phyloP scores from a whole-genome alignment of 1,140 invertebrate genomes.

The Pseudomyrmex gracilis region DNA sequence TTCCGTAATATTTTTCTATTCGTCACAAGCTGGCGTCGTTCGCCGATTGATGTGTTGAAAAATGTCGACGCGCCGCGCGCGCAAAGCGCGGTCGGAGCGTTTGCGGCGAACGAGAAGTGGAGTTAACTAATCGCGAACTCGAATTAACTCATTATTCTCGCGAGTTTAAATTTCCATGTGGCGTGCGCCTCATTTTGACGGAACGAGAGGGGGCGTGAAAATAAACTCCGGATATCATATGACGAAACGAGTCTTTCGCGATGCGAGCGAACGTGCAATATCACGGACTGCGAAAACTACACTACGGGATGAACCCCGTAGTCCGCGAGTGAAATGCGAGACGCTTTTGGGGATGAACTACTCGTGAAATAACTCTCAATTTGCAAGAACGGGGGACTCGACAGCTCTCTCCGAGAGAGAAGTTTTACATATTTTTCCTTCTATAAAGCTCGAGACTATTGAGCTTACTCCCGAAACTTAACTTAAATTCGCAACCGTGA shows the following conservation, averaged over 20 bases:
- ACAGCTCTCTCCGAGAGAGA: background rate
- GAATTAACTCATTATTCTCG: constrained; percentile 60
- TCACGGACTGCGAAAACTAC: background rate
- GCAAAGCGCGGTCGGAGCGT: background rate
- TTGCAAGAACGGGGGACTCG: constrained; percentile 3
- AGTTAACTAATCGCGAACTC: constrained; percentile 52
- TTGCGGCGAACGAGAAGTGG: background rate
- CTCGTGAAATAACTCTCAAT: constrained; percentile 36
- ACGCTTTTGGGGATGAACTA: constrained; percentile 25
- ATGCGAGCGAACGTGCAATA: constrained; percentile 1
- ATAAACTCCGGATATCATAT: constrained; percentile 37
- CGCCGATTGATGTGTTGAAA: constrained; percentile 6
- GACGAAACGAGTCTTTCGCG: constrained; percentile 6
- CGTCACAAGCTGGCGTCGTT: background rate
- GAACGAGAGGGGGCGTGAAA: constrained; percentile 35
- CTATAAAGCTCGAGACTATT: background rate
- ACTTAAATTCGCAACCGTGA: background rate
- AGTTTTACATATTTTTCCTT: background rate
- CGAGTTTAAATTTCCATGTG: constrained; percentile 45
- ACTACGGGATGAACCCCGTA: background rate
- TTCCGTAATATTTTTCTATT: background rate
- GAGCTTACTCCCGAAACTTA: background rate
- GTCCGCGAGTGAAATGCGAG: background rate
- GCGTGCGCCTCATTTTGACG: constrained; percentile 30
- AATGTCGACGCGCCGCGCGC: constrained; percentile 4